Base-by-base conservation (phyloP, 2,888 invertebrate genomes). In the Morpho deidamia region DNA sequence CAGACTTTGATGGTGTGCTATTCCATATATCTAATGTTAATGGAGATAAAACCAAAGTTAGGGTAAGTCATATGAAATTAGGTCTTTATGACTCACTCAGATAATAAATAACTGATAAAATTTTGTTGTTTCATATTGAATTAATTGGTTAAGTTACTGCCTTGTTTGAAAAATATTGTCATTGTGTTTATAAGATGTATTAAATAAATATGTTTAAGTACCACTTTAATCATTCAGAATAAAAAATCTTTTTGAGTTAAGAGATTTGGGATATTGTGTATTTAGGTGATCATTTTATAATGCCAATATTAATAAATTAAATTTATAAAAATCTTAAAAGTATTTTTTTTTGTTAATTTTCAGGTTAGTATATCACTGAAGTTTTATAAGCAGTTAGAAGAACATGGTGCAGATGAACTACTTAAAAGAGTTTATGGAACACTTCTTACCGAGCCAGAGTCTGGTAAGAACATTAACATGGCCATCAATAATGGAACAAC, bases 1-100 rank as follows among this genome's bases (percentile, higher is more conserved):
- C 97, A 69, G 99, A 99, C 91, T 99, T 99, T 91, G 99, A 99
- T 92, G 99, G 99, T 71, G 99, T 98, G 62, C 90, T 99, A 67
- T 99, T 98, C 92, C 99, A 98, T 90, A 95, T 99, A 91, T 98
- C 99, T 61, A 99, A 99, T 92, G 92, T 97, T 72, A 96, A 97
- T 88, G 95, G 95, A 74, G 98, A 99, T 87, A 98, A 98, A 92
- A 95, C 96, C 74, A 99, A 98, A 95, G 94, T 99, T 91, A 94
- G 96, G 92, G 98, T 99, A 90, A 92, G 95, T 80, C 12, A 23
- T 39, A 33, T 10, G 5, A 3, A 32, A 8, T n/a, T 38, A 47
- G 49, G 7, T 32, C 9, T 35, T 4, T 37, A 38, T 51, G 43
- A 49, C 23, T 50, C 49, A 50, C 11, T 35, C 42, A 47, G 47